phyloP scores from a whole-genome alignment of 1,140 invertebrate species.

The Latrodectus geometricus region DNA sequence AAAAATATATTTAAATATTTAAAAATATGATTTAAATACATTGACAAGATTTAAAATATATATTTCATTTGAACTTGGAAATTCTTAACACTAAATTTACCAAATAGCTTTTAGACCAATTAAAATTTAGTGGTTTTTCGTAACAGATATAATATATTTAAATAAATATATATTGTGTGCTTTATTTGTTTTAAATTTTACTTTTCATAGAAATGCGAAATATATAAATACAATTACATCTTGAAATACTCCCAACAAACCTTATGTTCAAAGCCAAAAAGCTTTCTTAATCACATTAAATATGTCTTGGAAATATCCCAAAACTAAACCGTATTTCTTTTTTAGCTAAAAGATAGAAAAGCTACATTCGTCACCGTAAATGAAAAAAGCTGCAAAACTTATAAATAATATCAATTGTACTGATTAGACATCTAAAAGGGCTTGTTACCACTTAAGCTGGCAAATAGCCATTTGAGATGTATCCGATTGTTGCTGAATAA shows the following conservation, averaged over 20 bases:
- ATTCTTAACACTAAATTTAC: too few species aligned
- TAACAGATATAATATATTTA: too few species aligned
- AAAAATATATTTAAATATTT: too few species aligned
- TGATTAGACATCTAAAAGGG: constrained; percentile 46
- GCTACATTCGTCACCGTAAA: neutral
- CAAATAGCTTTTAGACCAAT: too few species aligned
- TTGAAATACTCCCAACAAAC: neutral
- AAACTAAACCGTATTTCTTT: neutral
- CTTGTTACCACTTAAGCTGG: constrained; percentile 52
- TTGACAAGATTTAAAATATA: too few species aligned
- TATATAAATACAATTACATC: neutral
- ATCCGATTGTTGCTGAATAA: neutral
- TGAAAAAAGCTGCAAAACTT: constrained; percentile 4
- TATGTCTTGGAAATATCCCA: neutral
- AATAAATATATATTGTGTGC: too few species aligned
- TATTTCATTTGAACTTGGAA: too few species aligned
- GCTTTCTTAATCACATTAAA: neutral
- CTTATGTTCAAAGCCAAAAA: neutral
- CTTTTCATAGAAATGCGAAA: neutral
- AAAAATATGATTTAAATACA: too few species aligned
- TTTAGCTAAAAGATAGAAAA: neutral
- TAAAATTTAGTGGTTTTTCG: too few species aligned
- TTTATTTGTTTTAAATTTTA: too few species aligned
- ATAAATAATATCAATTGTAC: constrained; percentile 58
- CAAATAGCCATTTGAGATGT: constrained; percentile 9